These are phyloP conservation scores for Brachionus angularis DNA, from an alignment of 1,140 invertebrate species.

Conservation along the genomic window DNA sequence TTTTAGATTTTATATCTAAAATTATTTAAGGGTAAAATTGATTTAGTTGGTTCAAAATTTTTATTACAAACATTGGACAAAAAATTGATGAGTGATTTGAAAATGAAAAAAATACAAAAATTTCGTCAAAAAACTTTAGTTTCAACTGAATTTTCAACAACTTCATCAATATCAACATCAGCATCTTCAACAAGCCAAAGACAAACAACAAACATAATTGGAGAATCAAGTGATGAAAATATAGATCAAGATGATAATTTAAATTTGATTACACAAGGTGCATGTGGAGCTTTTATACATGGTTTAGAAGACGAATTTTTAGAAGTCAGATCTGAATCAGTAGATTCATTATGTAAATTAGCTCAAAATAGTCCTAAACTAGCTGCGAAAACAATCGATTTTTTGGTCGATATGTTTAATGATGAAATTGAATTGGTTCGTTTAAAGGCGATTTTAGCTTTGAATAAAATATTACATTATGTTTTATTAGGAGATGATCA, in stretches of 20 bases:
- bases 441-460: constrained; percentile 83
- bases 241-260: constrained; percentile 71
- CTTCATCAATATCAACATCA: not conserved
- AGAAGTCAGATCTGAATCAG: constrained; percentile 86
- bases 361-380: constrained; percentile 78
- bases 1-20: constrained; percentile 19
- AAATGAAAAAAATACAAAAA: constrained; percentile 58
- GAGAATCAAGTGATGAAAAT: constrained; percentile 67
- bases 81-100: constrained; percentile 95
- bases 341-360: constrained; percentile 85
- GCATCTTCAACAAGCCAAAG: not conserved
- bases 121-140: constrained; percentile 21
- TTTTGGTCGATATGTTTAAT: constrained; percentile 99
- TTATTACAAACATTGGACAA: constrained; percentile 94
- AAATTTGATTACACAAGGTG: constrained; percentile 80
- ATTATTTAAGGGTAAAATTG: constrained; percentile 81
- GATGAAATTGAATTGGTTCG: constrained; percentile 97
- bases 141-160: not conserved
- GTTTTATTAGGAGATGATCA: constrained; percentile 88
- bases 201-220: constrained; percentile 4
- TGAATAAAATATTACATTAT: constrained; percentile 78
- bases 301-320: constrained; percentile 96
- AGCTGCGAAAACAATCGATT: constrained; percentile 73
- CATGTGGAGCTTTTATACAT: constrained; percentile 96
- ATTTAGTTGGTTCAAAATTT: constrained; percentile 78